Conservation (phyloP, 2,888 invertebrate species). For the Xanthorhoe designata region DNA sequence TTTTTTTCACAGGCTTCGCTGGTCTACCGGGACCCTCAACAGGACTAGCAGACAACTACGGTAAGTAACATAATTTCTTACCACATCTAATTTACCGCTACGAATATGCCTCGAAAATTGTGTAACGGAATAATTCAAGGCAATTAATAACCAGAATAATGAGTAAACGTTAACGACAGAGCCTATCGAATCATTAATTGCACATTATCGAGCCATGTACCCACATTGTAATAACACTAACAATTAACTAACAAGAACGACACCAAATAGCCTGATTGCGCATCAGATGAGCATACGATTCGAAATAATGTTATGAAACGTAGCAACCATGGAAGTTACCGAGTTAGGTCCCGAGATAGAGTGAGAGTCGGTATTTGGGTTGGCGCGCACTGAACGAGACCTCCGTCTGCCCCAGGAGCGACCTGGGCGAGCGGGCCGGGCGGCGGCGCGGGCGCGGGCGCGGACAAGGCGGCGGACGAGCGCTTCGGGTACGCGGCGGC, state of each 20-base stretch:
- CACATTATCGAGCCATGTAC: slow-evolving; percentile 75
- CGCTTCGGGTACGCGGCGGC: slow-evolving; percentile 51
- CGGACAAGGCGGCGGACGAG: slow-evolving; percentile 51
- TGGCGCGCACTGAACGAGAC: slow-evolving; percentile 68
- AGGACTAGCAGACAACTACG: slow-evolving; percentile 94
- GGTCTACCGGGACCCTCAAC: slow-evolving; percentile 92
- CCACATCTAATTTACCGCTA: slow-evolving; percentile 50
- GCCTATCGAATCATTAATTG: slow-evolving; percentile 70
- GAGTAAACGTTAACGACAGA: slow-evolving; percentile 59
- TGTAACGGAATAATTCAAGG: slow-evolving; percentile 48
- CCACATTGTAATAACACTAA: slow-evolving; percentile 73
- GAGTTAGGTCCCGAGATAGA: slow-evolving; percentile 39
- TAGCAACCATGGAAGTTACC: slow-evolving; percentile 45
- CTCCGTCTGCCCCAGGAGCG: slow-evolving; percentile 82
- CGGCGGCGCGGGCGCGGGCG: slow-evolving; percentile 54
- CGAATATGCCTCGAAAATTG: slow-evolving; percentile 64
- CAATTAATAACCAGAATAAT: slow-evolving; percentile 62
- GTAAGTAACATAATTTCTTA: slow-evolving; percentile 82
- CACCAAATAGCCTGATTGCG: slow-evolving; percentile 64
- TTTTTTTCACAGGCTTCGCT: slow-evolving; percentile 87
- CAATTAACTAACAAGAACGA: slow-evolving; percentile 71
- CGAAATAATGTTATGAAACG: slow-evolving; percentile 38
- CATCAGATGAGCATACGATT: slow-evolving; percentile 49
- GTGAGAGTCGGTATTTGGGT: slow-evolving; percentile 37
- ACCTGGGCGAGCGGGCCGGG: slow-evolving; percentile 68